A percentile compares a stretch with the other conserved stretches of the same genome.
Conservation (phyloP, 2,888 invertebrate species). For the Machimus rusticus region DNA sequence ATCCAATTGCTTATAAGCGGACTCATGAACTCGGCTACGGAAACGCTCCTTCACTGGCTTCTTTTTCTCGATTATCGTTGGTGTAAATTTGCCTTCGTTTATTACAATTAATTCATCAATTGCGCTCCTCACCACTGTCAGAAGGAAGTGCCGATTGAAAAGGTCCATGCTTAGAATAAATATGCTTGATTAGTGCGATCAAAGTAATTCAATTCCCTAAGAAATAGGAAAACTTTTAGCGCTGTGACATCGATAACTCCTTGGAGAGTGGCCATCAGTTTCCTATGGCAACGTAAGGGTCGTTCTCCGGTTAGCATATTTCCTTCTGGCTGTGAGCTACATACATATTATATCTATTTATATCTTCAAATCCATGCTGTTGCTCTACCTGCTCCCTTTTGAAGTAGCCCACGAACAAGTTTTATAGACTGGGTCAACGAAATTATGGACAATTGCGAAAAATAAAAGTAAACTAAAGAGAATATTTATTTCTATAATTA, state of each 20-base stretch:
- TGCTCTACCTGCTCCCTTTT: neutral
- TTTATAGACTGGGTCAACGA: neutral
- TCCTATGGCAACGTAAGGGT: neutral
- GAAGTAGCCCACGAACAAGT: neutral
- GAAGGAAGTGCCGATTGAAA: conserved; percentile 14
- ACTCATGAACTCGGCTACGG: conserved; percentile 42
- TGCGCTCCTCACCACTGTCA: conserved; percentile 15
- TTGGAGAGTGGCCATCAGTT: neutral
- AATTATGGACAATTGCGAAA: neutral
- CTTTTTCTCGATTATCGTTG: neutral
- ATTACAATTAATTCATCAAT: conserved; percentile 43
- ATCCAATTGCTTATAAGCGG: conserved; percentile 43
- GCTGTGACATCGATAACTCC: neutral
- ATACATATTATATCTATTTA: neutral
- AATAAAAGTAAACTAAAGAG: neutral
- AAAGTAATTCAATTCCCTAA: neutral
- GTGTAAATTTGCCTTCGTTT: conserved; percentile 37
- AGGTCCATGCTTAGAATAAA: neutral
- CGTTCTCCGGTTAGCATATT: neutral
- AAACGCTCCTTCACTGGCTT: conserved; percentile 40
- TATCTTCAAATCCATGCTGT: neutral
- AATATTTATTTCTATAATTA: too few species aligned
- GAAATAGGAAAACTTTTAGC: neutral
- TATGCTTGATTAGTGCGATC: neutral
- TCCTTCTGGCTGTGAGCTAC: neutral